These are phyloP conservation scores for Prochilodus magdalenae DNA, from an alignment of 2,113 vertebrate species.

Conservation along the genomic window DNA sequence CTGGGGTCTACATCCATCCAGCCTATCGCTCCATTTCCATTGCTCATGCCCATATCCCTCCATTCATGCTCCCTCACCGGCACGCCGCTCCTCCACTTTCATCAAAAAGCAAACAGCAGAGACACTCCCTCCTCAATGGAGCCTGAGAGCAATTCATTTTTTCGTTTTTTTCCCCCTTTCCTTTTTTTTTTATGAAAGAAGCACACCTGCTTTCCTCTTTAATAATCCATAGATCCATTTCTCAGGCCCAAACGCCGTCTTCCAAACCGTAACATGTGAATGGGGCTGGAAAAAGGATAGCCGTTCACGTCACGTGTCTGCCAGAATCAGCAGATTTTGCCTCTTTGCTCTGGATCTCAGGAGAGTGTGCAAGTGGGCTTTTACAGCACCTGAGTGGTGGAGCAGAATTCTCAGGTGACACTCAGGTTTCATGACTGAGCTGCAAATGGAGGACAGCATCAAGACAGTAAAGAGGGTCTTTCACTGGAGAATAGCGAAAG, in stretches of 20 bases:
- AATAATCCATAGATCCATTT: slow-evolving; percentile 80
- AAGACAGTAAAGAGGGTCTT: slow-evolving; percentile 10
- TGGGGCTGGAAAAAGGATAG: slow-evolving; percentile 62
- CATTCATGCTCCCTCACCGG: slow-evolving; percentile 66
- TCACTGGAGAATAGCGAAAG: slow-evolving; percentile 27
- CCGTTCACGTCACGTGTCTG: neutral
- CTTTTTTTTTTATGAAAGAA: slow-evolving; percentile 76
- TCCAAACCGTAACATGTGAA: slow-evolving; percentile 69
- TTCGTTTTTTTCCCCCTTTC: slow-evolving; percentile 68
- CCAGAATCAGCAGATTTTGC: slow-evolving; percentile 55
- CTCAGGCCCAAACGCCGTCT: slow-evolving; percentile 50
- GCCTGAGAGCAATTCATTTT: slow-evolving; percentile 39
- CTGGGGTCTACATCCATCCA: slow-evolving; percentile 63
- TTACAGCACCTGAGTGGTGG: slow-evolving; percentile 25
- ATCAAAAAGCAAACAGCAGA: slow-evolving; percentile 66
- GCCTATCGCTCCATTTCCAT: slow-evolving; percentile 57
- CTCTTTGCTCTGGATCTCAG: slow-evolving; percentile 16
- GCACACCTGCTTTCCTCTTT: slow-evolving; percentile 70
- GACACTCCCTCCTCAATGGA: slow-evolving; percentile 77
- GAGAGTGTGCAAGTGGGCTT: slow-evolving; percentile 34
- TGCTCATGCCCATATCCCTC: neutral
- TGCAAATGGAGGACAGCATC: slow-evolving; percentile 18
- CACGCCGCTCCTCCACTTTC: slow-evolving; percentile 63
- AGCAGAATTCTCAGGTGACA: slow-evolving; percentile 30
- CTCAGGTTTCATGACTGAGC: slow-evolving; percentile 21